Conservation (phyloP, 2,888 invertebrate genomes). For the Melanargia galathea region DNA sequence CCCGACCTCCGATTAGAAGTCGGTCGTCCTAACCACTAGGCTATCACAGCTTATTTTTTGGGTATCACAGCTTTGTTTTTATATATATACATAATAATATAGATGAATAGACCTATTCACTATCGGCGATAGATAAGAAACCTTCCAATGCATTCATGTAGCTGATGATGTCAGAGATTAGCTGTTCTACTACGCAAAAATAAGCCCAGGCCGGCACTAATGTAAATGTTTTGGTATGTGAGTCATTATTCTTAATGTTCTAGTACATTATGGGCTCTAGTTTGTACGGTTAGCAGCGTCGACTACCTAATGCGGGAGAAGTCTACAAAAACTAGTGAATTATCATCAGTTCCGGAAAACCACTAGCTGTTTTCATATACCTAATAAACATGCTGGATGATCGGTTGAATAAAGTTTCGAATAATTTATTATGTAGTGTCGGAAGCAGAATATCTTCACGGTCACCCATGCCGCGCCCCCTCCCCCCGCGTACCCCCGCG, state of each 20-base stretch:
- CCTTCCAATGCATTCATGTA: constrained; percentile 32
- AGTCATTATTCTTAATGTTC: constrained; percentile 45
- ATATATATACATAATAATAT: neutral
- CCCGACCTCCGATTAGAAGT: no score
- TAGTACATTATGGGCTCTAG: constrained; percentile 7
- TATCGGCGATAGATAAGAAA: constrained; percentile 1
- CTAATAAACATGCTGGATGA: constrained; percentile 3
- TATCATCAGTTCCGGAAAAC: neutral
- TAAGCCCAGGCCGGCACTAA: constrained; percentile 40
- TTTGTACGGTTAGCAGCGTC: constrained; percentile 9
- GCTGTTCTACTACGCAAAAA: constrained; percentile 47
- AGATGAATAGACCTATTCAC: constrained; percentile 1
- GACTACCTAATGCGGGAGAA: neutral
- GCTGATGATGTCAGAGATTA: constrained; percentile 44
- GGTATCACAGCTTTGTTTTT: no score
- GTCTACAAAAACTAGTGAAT: neutral
- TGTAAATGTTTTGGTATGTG: constrained; percentile 48
- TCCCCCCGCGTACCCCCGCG: constrained; percentile 51
- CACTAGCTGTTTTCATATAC: neutral
- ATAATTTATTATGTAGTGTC: constrained; percentile 48
- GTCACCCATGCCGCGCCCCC: constrained; percentile 67
- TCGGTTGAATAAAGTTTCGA: constrained; percentile 29
- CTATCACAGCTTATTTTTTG: no score
- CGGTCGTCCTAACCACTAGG: no score
- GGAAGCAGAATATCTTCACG: constrained; percentile 65